Percentiles rank a stretch among this genome's conserved stretches.
Evolutionary conservation across 2,797 vertebrate species (phyloP).

Genomic region (Fistularia tabacaria): DNA sequence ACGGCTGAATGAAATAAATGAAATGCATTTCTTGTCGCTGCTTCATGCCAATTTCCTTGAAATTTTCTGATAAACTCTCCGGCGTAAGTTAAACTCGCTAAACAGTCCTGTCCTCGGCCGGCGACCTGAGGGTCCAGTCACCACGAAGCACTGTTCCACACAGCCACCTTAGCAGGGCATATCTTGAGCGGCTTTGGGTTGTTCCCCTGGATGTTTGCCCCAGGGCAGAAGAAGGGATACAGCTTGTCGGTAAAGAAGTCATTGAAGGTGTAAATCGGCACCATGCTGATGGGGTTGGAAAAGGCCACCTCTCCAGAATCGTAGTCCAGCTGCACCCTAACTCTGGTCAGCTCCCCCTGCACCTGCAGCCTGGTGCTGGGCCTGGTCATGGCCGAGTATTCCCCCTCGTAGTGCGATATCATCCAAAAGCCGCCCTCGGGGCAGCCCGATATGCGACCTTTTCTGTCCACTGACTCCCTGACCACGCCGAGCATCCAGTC

Average conservation of each 20-base stretch:
- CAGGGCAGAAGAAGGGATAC: constrained; percentile 81
- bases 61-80: no score
- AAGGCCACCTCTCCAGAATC: constrained; percentile 72
- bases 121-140: constrained; percentile 37
- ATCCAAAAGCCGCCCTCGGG: constrained; percentile 79
- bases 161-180: constrained; percentile 73
- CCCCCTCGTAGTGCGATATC: constrained; percentile 72
- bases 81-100: background rate
- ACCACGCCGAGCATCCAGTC: constrained; percentile 82
- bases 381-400: constrained; percentile 76
- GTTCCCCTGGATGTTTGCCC: constrained; percentile 77
- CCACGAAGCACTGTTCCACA: constrained; percentile 79
- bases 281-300: constrained; percentile 70
- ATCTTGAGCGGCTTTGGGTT: constrained; percentile 75
- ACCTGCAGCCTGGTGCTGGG: constrained; percentile 60
- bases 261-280: constrained; percentile 70
- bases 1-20: constrained; percentile 17
- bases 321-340: constrained; percentile 76
- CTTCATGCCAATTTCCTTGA: no score
- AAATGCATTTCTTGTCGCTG: background rate
- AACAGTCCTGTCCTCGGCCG: background rate
- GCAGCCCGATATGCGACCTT: constrained; percentile 74
- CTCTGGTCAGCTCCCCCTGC: constrained; percentile 53
- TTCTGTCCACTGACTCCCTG: constrained; percentile 71
- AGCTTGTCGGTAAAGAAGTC: constrained; percentile 73